phyloP scores from a whole-genome alignment of 2,888 invertebrate species.

The Idaea aversata region DNA sequence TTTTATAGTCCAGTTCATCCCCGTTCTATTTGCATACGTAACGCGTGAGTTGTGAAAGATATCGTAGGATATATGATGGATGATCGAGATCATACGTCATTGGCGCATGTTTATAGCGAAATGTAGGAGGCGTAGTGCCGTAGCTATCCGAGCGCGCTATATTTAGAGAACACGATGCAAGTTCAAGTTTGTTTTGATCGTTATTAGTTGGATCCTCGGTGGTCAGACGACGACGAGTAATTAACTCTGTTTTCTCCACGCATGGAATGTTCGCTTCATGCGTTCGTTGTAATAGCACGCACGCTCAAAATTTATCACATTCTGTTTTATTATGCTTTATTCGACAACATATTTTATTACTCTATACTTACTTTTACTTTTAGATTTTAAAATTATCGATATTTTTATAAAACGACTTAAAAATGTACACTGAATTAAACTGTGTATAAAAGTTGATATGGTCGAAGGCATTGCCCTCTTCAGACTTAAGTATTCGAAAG shows the following conservation, averaged over 20 bases:
- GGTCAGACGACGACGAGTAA: conserved; percentile 14
- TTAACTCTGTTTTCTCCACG: conserved; percentile 27
- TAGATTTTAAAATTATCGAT: background rate
- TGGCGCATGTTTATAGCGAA: background rate
- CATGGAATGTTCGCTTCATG: conserved; percentile 26
- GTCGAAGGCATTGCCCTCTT: background rate
- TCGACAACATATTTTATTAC: background rate
- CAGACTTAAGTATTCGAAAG: conserved; percentile 9
- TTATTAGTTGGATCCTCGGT: conserved; percentile 29
- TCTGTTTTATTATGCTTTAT: background rate
- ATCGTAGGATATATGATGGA: conserved; percentile 19
- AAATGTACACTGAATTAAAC: background rate
- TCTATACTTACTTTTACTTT: background rate
- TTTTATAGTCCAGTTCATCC: conserved; percentile 16
- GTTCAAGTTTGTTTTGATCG: conserved; percentile 62
- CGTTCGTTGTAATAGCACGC: conserved; percentile 21
- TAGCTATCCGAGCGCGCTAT: background rate
- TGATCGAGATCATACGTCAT: background rate
- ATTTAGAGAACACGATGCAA: conserved; percentile 31
- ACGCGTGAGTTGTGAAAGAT: conserved; percentile 25
- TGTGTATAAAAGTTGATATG: background rate
- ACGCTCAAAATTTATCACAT: conserved; percentile 20
- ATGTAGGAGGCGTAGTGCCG: background rate
- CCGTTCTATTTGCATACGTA: conserved; percentile 30
- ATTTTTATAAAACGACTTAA: background rate